phyloP scores from a whole-genome alignment of 2,797 vertebrate genomes.

The Crenuchus spilurus region DNA sequence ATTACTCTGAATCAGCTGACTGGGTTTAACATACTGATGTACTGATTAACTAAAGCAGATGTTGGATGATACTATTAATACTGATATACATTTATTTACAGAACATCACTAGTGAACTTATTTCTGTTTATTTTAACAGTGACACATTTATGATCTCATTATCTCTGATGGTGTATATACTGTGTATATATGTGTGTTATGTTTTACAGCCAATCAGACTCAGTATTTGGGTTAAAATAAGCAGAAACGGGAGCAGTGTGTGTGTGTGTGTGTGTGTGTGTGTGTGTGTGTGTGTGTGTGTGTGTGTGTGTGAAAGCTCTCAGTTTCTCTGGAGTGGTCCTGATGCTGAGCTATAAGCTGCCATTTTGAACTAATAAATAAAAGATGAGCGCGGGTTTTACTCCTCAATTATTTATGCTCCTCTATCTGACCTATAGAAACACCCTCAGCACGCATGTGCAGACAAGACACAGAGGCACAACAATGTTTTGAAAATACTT shows the following conservation, averaged over 20 bases:
- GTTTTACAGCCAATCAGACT: not conserved
- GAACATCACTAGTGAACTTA: too few species aligned
- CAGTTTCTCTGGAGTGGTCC: slow-evolving; percentile 10
- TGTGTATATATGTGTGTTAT: not conserved
- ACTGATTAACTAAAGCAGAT: too few species aligned
- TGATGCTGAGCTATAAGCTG: slow-evolving; percentile 11
- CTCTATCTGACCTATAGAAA: slow-evolving; percentile 20
- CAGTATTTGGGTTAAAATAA: not conserved
- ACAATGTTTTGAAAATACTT: too few species aligned
- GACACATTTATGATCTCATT: not conserved
- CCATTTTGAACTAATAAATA: slow-evolving; percentile 37
- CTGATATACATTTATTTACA: too few species aligned
- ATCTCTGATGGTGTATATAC: not conserved
- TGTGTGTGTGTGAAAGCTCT: not conserved
- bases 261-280: not conserved
- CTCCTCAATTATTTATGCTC: slow-evolving; percentile 31
- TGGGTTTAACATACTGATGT: too few species aligned
- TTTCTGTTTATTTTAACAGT: too few species aligned
- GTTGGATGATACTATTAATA: too few species aligned
- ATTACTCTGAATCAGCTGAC: too few species aligned
- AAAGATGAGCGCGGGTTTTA: slow-evolving; percentile 37
- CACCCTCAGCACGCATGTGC: not conserved
- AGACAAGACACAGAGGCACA: too few species aligned
- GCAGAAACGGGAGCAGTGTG: not conserved
- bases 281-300: too few species aligned